These are phyloP conservation scores for Scaptomyza flava DNA, from an alignment of 2,888 invertebrate species.

Conservation along the genomic window DNA sequence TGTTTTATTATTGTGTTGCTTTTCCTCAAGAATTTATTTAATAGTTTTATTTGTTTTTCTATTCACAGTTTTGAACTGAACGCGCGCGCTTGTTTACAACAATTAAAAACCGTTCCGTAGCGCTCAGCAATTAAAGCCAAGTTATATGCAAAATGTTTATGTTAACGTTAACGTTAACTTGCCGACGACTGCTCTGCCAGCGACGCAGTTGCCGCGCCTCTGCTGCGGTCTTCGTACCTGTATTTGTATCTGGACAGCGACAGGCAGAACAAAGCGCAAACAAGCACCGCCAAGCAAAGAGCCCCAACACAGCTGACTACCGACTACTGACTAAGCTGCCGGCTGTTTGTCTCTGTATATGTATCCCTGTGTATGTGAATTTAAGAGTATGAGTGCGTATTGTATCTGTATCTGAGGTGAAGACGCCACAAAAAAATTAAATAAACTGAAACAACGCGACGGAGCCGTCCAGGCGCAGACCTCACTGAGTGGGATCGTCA, in stretches of 20 bases:
- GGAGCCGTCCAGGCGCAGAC: conserved; percentile 15
- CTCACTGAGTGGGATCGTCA: conserved; percentile 33
- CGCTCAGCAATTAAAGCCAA: conserved; percentile 73
- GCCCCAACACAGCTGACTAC: conserved; percentile 47
- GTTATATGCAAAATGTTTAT: conserved; percentile 59
- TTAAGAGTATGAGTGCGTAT: not conserved
- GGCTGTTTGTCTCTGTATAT: conserved; percentile 17
- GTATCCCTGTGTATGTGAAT: conserved; percentile 13
- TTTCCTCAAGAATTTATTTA: not conserved
- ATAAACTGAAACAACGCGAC: conserved; percentile 57
- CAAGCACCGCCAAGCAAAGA: conserved; percentile 38
- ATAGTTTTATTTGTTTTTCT: conserved; percentile 6
- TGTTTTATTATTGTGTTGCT: conserved; percentile 1
- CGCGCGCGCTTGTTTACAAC: conserved; percentile 78
- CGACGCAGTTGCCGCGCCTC: conserved; percentile 14
- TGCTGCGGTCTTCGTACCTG: conserved; percentile 10
- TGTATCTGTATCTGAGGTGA: conserved; percentile 44
- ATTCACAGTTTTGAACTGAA: conserved; percentile 54
- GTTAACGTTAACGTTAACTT: conserved; percentile 49
- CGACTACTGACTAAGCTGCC: conserved; percentile 34
- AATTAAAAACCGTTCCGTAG: conserved; percentile 77
- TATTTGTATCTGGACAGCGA: conserved; percentile 45
- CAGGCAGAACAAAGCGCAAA: conserved; percentile 30
- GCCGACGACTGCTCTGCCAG: conserved; percentile 31
- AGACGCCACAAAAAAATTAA: conserved; percentile 65